A percentile compares a stretch with the other conserved stretches of the same genome.
phyloP scores from a whole-genome alignment of 30 jellyfish, hydroid and myxozoan genomes.

The Cassiopea xamachana region DNA sequence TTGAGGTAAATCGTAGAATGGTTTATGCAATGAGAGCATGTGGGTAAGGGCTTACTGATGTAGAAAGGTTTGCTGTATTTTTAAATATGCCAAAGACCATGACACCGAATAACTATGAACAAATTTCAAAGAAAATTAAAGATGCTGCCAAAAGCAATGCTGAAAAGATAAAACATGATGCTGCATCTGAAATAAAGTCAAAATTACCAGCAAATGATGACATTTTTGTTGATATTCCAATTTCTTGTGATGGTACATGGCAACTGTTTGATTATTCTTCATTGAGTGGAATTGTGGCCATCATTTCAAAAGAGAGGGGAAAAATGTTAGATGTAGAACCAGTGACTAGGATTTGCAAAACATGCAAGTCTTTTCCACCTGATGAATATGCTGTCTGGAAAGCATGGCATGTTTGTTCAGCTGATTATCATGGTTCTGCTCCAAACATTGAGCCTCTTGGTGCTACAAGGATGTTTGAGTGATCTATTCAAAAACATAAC shows the following conservation, averaged over 20 bases:
- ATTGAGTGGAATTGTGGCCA: not conserved
- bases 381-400: constrained; percentile 17
- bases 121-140: not conserved
- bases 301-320: constrained; percentile 27
- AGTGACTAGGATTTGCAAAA: not conserved
- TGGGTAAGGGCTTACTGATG: constrained; percentile 9
- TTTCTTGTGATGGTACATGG: constrained; percentile 59
- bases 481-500: not conserved
- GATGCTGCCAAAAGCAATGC: constrained; percentile 1
- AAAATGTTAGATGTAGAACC: constrained; percentile 38
- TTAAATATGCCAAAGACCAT: constrained; percentile 9
- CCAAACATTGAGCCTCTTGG: constrained; percentile 44
- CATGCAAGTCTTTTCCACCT: constrained; percentile 10
- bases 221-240: not conserved
- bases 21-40: constrained; percentile 28
- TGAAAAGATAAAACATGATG: constrained; percentile 33
- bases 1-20: constrained; percentile 3
- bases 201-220: constrained; percentile 14
- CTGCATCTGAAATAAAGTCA: constrained; percentile 31
- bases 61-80: not conserved
- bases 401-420: constrained; percentile 24
- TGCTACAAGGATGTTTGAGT: constrained; percentile 1
- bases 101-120: constrained; percentile 10
- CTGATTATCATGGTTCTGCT: constrained; percentile 38
- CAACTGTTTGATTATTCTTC: constrained; percentile 31